Base-by-base conservation (phyloP, 2,113 vertebrate genomes). In the Callaeas wilsoni region DNA sequence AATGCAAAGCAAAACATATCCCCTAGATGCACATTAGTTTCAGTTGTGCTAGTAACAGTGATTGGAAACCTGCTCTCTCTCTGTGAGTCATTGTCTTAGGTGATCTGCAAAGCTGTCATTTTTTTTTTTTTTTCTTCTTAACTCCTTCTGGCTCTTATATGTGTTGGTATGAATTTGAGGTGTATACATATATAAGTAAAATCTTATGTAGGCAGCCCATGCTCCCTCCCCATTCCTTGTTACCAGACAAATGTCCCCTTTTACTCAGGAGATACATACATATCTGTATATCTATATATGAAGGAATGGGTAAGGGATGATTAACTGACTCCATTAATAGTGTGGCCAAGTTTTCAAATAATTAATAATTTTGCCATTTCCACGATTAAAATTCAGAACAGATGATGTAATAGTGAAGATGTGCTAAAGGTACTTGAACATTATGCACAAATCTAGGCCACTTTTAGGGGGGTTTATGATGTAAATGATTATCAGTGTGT, bases 1-100 rank as follows among this genome's bases (percentile, higher is more conserved):
- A 88, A 89, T 84, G 76, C 60, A 89, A 88, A 80, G 82, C 42
- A 93, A 86, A 94, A 89, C 3, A 3, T 90, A 92, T 88, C 68
- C 85, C 68, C 87, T 67, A 64, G 79, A 74, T 93, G 71, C 85
- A 63, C 64, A 67, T 95, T 93, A 93, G 22, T 52, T 96, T 91
- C 76, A 83, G 12, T 88, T 91, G 84, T 73, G 84, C 49, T 79
- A 25, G 49, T 82, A 91, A 78, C 49, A 83, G 74, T 3, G 8
- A 46, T 80, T 80, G 2, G 12, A 89, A 93, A 59, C 18, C 60
- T 49, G 37, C 18, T 39, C 13, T 12, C 16, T 73, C 8, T 76
- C 33, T 87, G 16, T 67, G 56, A 84, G 52, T 79, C 42, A 73
- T 64, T 91, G 80, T 85, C 47, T 60, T 90, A 19, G 2, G 22